phyloP scores from a whole-genome alignment of 2,113 vertebrate genomes.

The Nyctibius bracteatus region DNA sequence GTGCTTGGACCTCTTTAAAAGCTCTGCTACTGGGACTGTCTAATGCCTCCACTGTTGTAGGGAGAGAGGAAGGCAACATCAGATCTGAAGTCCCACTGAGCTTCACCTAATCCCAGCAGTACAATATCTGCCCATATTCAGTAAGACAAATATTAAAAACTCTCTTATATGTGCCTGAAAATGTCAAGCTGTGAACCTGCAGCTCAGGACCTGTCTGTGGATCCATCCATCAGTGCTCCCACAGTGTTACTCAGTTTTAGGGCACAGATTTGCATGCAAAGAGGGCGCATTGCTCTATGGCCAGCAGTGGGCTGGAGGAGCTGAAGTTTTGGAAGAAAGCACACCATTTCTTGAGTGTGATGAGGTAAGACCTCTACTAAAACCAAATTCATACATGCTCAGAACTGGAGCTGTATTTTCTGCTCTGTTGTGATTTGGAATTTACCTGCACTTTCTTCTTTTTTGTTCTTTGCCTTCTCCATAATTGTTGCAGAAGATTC shows the following conservation, averaged over 20 bases:
- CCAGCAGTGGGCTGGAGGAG: not conserved
- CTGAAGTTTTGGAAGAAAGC: not conserved
- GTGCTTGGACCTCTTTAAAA: not conserved
- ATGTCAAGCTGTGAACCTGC: not conserved
- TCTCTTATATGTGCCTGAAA: not conserved
- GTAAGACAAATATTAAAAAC: not conserved
- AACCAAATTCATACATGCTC: not conserved
- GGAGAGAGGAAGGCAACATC: not conserved
- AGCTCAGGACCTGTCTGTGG: not conserved
- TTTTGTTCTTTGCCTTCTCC: not conserved
- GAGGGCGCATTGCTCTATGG: not conserved
- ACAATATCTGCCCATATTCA: not conserved
- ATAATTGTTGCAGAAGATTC: not conserved
- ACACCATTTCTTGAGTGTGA: not conserved
- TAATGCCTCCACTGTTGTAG: not conserved
- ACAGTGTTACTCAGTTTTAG: not conserved
- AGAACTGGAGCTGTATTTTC: not conserved
- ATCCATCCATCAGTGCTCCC: accelerated
- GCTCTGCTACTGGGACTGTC: not conserved
- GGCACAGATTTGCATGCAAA: not conserved
- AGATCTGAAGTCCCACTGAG: not conserved
- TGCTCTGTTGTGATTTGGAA: not conserved
- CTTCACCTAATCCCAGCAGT: not conserved
- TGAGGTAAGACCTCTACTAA: not conserved
- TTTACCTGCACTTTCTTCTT: not conserved